Evolutionary conservation across 2,113 vertebrate species (phyloP), one percentile per base, ranked within the genome.

Genomic region (Xiphophorus maculatus): DNA sequence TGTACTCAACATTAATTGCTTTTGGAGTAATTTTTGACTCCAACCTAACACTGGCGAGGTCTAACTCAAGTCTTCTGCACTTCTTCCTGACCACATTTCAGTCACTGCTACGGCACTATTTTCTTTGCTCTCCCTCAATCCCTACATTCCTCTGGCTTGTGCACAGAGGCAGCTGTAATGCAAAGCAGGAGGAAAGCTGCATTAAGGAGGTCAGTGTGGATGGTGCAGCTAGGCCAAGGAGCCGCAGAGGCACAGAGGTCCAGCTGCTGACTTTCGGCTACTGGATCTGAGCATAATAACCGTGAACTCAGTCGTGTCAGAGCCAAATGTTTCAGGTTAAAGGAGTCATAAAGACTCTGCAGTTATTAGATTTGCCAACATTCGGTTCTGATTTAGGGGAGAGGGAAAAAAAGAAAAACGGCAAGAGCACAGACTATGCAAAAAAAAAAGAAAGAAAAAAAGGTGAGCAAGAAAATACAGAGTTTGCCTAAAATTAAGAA

Each of bases 141-240:
- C 68, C 79, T 33, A 77, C 88, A 90, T 90, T 90, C 88, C 91
- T 89, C 82, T 88, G 86, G 84, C 83, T 77, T 51, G 61, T 30
- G 80, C 76, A 77, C 88, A 87, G 79, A 87, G 80, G 77, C 44
- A 58, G 73, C 25, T 14, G 40, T 88, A 89, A 87, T 85, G 83
- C 76, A 84, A 63, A 4, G 37, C 91, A 90, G 88, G 70, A 48
- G 84, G 44, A 74, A 62, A 44, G 75, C 79, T 15, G 77, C 60
- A 29, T 73, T 77, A 73, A 66, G 80, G 84, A 84, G 83, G 82
- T 83, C 89, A 81, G 77, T 0, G 25, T 72, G 69, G 69, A 76
- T 65, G 65, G 62, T 54, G 70, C 13, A 13, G 30, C 74, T 74
- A 64, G 85, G 76, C 71, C 80, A 73, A 69, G 60, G 67, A 77